Base-by-base conservation (phyloP, 2,797 vertebrate genomes). In the Cebuella pygmaea region DNA sequence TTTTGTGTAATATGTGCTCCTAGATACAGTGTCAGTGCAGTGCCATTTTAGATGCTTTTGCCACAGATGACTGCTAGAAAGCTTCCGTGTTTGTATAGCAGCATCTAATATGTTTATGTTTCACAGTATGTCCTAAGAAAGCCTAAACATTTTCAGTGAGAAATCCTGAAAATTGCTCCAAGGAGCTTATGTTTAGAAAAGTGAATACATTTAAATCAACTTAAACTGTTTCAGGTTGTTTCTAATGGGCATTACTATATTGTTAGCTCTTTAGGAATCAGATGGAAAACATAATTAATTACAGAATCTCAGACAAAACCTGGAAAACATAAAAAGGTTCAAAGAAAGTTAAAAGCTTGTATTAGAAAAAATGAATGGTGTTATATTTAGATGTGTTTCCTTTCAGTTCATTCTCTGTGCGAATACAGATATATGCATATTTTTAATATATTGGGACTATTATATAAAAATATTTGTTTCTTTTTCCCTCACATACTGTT, bases 21-120 rank as follows among this genome's bases (percentile, higher is more conserved):
- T 90, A 82, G 92, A 55, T 88, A 30, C 39, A 46, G 14, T 80
- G 44, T 96, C 59, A 94, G 86, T 97, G 94, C 97, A 97, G 96
- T 97, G 95, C 50, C 76, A 96, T 96, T 98, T 97, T 96, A 97
- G 96, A 95, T 98, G 92, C 80, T 95, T 79, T 93, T 97, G 97
- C 96, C 96, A 97, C 96, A 97, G 76, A 59, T 93, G 4, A 91
- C 78, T 1, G 79, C 64, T 41, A 67, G 78, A 96, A 90, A 61
- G 0, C 0, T 9, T 92, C 88, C 87, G 15, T 52, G 96, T 95
- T 86, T 5, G 84, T 97, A 92, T 95, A 97, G 97, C 93, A 93
- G 72, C 87, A 44, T 3, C 52, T 80, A 14, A 88, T n/a, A 87
- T 64, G 79, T 24, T 67, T 93, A 11, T 26, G 41, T 92, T 96